Evolutionary conservation across 2,797 vertebrate species (phyloP), one percentile per base, ranked within the genome.

Genomic region (Alosa sapidissima): DNA sequence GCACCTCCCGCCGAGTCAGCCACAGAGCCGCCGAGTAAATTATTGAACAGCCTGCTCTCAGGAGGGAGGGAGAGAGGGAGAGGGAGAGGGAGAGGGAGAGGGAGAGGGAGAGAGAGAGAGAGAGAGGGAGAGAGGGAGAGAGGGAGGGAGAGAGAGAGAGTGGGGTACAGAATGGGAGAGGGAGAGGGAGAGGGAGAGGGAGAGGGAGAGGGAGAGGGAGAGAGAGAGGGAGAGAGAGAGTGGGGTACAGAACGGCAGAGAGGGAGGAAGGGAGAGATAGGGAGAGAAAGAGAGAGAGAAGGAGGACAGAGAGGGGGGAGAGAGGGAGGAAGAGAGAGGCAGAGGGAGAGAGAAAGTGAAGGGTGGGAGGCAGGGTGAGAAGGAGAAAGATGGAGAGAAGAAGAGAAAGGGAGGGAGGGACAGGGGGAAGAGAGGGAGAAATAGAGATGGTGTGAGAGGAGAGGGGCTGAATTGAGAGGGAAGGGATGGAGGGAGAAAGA

Each of bases 21-120:
- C 86, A 87, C 72, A 90, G 83, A 86, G 89, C 90, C 89, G 87
- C 87, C 87, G 88, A 89, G 92, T 94, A 91, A 94, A 95, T 95
- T 95, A 94, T 93, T 94, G 91, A 95, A 91, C 91, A 92, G 91
- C 88, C 89, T 90, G 90, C 83, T 86, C 83, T 60, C 89, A 91
- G 91, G 89, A 88, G 85, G 88, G 86, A 86, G 81, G 60, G 87
- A 83, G 87, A 85, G 86, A 62, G 81, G 41, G 49, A 72, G 65
- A 4, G 58, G 33, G n/a, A 28, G 45, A 51, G 45, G 28, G n/a
- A 65, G 81, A 45, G 58, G 41, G 81, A 82, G 49, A 55, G 60
- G 54, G 10, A 65, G 68, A 81, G 41, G 21, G 60, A 33, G 83
- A 10, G 51, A 52, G 51, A 14, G 51, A 52, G 51, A 52, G 51